Base-by-base conservation (phyloP, 2,113 vertebrate species). In the Eolophus roseicapilla region DNA sequence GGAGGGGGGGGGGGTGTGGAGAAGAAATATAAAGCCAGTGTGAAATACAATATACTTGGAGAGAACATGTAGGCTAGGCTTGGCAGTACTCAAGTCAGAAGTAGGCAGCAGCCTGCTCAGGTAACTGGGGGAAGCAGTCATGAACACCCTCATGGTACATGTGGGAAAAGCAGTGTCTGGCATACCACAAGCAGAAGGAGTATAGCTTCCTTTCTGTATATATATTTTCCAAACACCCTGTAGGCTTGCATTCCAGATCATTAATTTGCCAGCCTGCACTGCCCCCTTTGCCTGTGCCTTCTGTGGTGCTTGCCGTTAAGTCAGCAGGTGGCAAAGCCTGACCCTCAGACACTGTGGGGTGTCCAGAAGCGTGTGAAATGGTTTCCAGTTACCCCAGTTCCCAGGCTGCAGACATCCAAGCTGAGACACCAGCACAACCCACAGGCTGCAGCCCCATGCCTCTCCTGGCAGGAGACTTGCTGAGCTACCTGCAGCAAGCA, bases 341-440 rank as follows among this genome's bases (percentile, higher is more conserved):
- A 55, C 33, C 29, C 53, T 57, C 41, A 39, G 16, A 6, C 11
- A n/a, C 6, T 31, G 15, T 3, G 7, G 35, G 29, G 35, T 50
- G 24, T 6, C n/a, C 55, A 65, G 64, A 6, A 18, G 21, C 0
- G 0, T 17, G 44, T 81, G 28, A 53, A 50, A 17, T 43, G 13
- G 3, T 77, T 95, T 77, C 43, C 63, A 77, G 27, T 29, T 59
- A 53, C 27, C 41, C 47, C 68, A 44, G n/a, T 59, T 89, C n/a
- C 50, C 57, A 76, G 67, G 6, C 21, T 4, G 13, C 35, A 79
- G 19, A 13, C 17, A 49, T 67, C 14, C 27, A 49, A 57, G 37
- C n/a, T 41, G n/a, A 81, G 43, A 18, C 4, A 6, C 13, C 41
- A 69, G 19, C 33, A 44, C 2, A 24, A 24, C 20, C 41, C 27